phyloP scores from a whole-genome alignment of 2,113 vertebrate species.

The Tragelaphus scriptus region DNA sequence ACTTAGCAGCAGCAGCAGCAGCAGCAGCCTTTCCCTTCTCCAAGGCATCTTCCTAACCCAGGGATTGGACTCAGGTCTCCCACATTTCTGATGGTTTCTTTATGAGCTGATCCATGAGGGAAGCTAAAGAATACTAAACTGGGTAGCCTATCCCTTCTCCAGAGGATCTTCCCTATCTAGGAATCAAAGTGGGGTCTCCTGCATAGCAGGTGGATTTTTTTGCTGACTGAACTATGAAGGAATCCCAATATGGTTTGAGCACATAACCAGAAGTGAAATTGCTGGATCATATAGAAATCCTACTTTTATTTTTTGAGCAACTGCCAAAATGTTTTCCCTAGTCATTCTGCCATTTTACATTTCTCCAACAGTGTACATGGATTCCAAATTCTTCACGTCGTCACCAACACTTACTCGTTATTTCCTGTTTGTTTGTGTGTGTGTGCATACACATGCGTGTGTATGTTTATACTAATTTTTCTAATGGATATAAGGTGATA shows the following conservation, averaged over 20 bases:
- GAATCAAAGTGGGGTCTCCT: neutral
- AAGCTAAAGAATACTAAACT: neutral
- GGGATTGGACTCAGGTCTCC: neutral
- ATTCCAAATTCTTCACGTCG: neutral
- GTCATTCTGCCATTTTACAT: neutral
- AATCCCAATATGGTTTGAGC: neutral
- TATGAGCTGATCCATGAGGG: neutral
- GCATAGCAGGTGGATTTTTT: neutral
- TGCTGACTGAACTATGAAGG: neutral
- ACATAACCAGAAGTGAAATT: neutral
- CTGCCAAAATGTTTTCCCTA: neutral
- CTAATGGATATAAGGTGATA: neutral
- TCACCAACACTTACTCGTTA: neutral
- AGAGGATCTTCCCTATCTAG: neutral
- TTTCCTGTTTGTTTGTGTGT: neutral
- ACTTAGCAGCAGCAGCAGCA: too few species aligned
- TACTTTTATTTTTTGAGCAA: neutral
- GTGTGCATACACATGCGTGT: fast-evolving
- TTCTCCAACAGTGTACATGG: too few species aligned
- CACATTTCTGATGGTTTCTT: neutral
- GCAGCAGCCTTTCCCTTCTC: neutral
- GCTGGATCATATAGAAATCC: neutral
- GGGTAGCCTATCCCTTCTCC: neutral
- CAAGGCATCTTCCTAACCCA: neutral
- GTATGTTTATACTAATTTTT: neutral